Base-by-base conservation (phyloP, 2,888 invertebrate species). In the Gnatocerus cornutus region DNA sequence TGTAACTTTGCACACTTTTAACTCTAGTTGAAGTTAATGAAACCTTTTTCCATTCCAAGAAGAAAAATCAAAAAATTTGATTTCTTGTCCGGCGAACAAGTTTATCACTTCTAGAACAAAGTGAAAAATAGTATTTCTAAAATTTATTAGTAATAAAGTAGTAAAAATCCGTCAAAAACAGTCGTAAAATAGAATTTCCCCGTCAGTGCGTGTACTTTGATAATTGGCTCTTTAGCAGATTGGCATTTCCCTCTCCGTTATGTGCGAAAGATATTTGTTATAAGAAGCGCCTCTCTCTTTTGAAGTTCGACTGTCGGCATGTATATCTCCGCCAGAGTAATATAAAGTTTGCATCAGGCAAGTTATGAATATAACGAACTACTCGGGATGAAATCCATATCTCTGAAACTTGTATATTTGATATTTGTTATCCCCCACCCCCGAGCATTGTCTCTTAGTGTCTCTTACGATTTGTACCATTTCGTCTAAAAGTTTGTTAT, bases 271-370 rank as follows among this genome's bases (percentile, higher is more conserved):
- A 59, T 46, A 46, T 59, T 59, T 27, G 45, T 50, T 13, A 41
- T 10, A 30, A 48, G 30, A 41, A 76, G 71, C 72, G 73, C 74
- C 74, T 78, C 76, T 73, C 76, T 76, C 74, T 74, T 76, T 76
- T 76, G 76, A 76, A 75, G 76, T 76, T 75, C 72, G 65, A 65
- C 65, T 65, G 56, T 21, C 65, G 56, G 43, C 63, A 63, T 63
- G 71, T 73, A 73, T 66, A 74, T 71, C 62, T 69, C 74, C 75
- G 77, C 76, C 77, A 72, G 33, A 33, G 80, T 78, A 81, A 82
- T 82, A 82, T 82, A 81, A 82, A 82, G 81, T 82, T 82, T 82
- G 79, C 79, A 79, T 80, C 80, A 79, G 79, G 78, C 77, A 79
- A 82, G 80, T 82, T 81, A 80, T 79, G 80, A 82, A 80, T 79